Base-by-base conservation (phyloP, 2,113 vertebrate genomes). In the Nesogale talazaci region DNA sequence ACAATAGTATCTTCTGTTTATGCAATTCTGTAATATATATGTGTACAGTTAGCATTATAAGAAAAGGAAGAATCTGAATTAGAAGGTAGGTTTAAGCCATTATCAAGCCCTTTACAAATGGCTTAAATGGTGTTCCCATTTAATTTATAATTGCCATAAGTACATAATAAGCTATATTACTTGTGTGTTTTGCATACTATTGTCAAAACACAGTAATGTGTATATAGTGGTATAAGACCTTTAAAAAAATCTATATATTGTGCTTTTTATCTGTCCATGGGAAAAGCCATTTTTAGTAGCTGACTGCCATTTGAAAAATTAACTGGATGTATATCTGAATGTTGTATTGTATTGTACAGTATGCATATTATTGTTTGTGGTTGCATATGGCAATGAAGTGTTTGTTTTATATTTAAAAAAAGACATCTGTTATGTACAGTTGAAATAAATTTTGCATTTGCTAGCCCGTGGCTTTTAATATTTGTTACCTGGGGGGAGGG, bases 361-460 rank as follows among this genome's bases (percentile, higher is more conserved):
- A 97, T 98, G 98, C 98, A 97, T 98, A 97, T 95, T 97, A 93
- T 96, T 98, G 98, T 98, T 98, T 98, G 98, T 98, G 98, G 96
- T 98, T 98, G 97, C 98, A 97, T 98, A 98, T 97, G 96, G 98
- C 97, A 96, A 98, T 96, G 96, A 97, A 98, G 98, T 99, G 98
- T 98, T 98, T 98, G 98, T 98, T 98, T 98, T 98, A 98, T 98
- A 98, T 96, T 91, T 27, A 89, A 89, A 96, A 97, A 97, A 98
- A 97, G 98, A 98, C 97, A 98, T 98, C 98, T 99, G 98, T 98
- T 98, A 98, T 99, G 99, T 99, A 99, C 98, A 98, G 99, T 99
- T 99, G 98, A 99, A 99, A 99, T 99, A 99, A 99, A 99, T 98
- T 99, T 98, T 99, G 98, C 98, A 98, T 99, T 99, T 99, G 98